These are phyloP conservation scores for Platichthys flesus DNA, from an alignment of 2,113 vertebrate species.

Conservation along the genomic window DNA sequence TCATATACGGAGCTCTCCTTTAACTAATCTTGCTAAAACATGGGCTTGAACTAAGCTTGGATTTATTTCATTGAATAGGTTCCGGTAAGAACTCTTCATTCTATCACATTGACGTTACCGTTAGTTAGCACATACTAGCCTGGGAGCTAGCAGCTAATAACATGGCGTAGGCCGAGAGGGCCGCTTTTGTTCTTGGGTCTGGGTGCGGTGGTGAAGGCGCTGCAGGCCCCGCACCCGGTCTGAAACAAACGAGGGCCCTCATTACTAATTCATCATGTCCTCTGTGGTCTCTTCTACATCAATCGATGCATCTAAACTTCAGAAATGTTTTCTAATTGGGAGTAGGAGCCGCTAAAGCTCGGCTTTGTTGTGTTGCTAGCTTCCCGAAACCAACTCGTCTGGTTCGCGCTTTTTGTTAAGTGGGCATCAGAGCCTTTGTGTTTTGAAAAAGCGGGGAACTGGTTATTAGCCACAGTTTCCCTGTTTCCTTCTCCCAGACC, in stretches of 20 bases:
- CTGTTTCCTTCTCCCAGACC: accelerated
- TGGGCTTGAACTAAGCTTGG: accelerated
- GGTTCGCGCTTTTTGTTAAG: conserved; percentile 26
- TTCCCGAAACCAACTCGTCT: neutral
- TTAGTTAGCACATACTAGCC: conserved; percentile 22
- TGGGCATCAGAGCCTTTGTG: accelerated
- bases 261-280: accelerated
- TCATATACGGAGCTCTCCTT: accelerated
- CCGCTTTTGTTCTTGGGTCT: conserved; percentile 76
- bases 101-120: neutral
- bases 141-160: conserved; percentile 53
- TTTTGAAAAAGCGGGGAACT: neutral
- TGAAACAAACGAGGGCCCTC: neutral
- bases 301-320: accelerated
- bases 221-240: neutral
- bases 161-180: conserved; percentile 71
- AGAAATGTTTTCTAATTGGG: neutral
- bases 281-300: accelerated
- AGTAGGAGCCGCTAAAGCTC: neutral
- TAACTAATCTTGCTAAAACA: accelerated
- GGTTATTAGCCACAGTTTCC: accelerated
- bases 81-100: neutral
- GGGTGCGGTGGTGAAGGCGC: conserved; percentile 59
- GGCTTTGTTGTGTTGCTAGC: conserved; percentile 11
- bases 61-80: accelerated